Base-by-base conservation (phyloP, 2,888 invertebrate genomes). In the Limnephilus rhombicus region DNA sequence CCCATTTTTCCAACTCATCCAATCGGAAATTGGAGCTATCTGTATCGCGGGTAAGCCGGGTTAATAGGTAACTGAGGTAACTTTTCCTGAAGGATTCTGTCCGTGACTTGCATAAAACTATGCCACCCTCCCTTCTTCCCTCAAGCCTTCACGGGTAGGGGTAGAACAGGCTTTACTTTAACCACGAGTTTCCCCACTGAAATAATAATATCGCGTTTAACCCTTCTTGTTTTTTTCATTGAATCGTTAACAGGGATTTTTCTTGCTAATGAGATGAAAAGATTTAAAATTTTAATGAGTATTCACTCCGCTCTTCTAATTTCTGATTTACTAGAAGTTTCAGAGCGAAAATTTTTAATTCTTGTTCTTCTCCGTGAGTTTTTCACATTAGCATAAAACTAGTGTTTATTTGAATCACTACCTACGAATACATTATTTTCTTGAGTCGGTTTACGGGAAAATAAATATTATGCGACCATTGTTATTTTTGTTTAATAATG, bases 11-110 rank as follows among this genome's bases (percentile, higher is more conserved):
- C 85, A 85, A 85, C 41, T 85, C 41, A 85, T 85, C 37, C 85
- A 37, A 85, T 85, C 86, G 86, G 86, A 86, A 86, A 86, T 86
- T 86, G 86, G 31, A 86, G 49, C 53, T 86, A 86, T 86, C 86
- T 29, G 86, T 86, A 86, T 86, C 86, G 86, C 34, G 41, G 45
- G 41, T 37, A 85, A 85, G 37, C 29, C 31, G 82, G 82, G 82
- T 82, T 82, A 82, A 82, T 82, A 13, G 34, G 82, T 82, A 31
- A 34, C 82, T 34, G 34, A 34, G 82, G 82, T 34, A 82, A 82
- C 82, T 82, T 34, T 82, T 82, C 82, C 31, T 82, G 82, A 82
- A 82, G 82, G 82, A 82, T 82, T 82, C 82, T 34, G 31, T 82
- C 34, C 82, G 82, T 82, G 82, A 82, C 82, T 82, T 82, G 82